Percentiles rank a stretch among this genome's conserved stretches.
Conservation (phyloP, 2,113 vertebrate species). For the Spea multiplicata region DNA sequence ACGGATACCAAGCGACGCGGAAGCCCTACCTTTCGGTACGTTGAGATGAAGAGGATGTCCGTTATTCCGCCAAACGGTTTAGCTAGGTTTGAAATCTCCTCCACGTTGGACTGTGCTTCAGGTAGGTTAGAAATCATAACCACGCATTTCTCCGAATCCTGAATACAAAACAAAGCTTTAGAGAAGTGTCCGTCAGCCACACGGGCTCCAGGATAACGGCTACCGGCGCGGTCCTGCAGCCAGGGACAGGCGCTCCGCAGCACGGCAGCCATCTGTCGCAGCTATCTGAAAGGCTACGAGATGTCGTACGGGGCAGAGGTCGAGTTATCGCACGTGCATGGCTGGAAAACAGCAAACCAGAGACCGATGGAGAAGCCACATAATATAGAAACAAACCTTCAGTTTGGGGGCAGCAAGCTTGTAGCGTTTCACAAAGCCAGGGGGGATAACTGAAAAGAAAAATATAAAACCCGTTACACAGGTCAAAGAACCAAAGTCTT, state of each 20-base stretch:
- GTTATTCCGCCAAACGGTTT: slow-evolving; percentile 69
- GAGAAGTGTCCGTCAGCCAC: no score
- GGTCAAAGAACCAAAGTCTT: no score
- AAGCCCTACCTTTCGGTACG: slow-evolving; percentile 70
- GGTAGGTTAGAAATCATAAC: slow-evolving; percentile 72
- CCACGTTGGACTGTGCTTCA: slow-evolving; percentile 63
- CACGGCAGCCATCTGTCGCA: no score
- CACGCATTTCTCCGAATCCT: slow-evolving; percentile 67
- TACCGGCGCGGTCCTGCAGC: no score
- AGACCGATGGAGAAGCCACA: not conserved
- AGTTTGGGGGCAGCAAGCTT: slow-evolving; percentile 3
- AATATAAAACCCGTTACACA: no score
- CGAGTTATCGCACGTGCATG: no score
- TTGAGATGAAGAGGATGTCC: slow-evolving; percentile 66
- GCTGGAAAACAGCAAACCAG: no score
- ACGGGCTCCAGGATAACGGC: no score
- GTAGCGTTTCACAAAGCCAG: slow-evolving; percentile 19
- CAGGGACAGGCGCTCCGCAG: no score
- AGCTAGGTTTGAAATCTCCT: slow-evolving; percentile 71
- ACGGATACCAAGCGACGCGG: no score
- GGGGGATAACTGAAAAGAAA: slow-evolving; percentile 9
- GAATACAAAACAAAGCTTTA: slow-evolving; percentile 27
- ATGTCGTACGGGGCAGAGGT: no score
- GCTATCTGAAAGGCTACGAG: no score
- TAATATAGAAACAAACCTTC: not conserved